Base-by-base conservation (phyloP, 2,888 invertebrate species). In the Villa cingulata region DNA sequence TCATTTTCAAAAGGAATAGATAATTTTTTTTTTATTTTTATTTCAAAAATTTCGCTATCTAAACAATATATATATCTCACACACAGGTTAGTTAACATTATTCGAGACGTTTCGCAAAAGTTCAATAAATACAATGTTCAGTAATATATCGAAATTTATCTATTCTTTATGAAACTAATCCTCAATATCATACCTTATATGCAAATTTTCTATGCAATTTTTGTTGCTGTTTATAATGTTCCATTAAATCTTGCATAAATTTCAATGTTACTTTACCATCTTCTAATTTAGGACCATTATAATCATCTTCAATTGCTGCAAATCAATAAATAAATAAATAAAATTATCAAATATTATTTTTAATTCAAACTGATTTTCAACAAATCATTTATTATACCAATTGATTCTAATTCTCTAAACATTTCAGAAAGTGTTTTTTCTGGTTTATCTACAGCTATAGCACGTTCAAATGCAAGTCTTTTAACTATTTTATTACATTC, bases 401-500 rank as follows among this genome's bases (percentile, higher is more conserved):
- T 94, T 56, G 81, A 77, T 60, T 95, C 92, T 59, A 95, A 72
- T 70, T 95, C 84, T 58, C 90, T 64, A 55, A 62, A 86, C 54
- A 81, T 78, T 62, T 95, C 92, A 0, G 91, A 84, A 56, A 96
- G 80, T 59, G 83, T 83, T 57, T 85, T 86, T 62, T 86, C 86
- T 43, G 80, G 81, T 57, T 89, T 87, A 59, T 97, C 94, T 1
- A 90, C 86, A 2, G 95, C 82, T 61, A 98, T 98, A 14, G 98
- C 98, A 66, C 88, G 89, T 66, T 95, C 91, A 71, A 98, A 98
- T 10, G 95, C 94, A 57, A 89, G 76, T 72, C 87, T 86, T 66
- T 86, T 89, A 10, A 96, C 87, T 61, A 98, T 89, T 74, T 97
- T 98, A 65, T 81, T 86, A 70, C 98, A 98, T 72, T 97, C 96